Evolutionary conservation across 2,888 invertebrate genomes (phyloP), one percentile per base, ranked within the genome.

Genomic region (Arenicola marina): DNA sequence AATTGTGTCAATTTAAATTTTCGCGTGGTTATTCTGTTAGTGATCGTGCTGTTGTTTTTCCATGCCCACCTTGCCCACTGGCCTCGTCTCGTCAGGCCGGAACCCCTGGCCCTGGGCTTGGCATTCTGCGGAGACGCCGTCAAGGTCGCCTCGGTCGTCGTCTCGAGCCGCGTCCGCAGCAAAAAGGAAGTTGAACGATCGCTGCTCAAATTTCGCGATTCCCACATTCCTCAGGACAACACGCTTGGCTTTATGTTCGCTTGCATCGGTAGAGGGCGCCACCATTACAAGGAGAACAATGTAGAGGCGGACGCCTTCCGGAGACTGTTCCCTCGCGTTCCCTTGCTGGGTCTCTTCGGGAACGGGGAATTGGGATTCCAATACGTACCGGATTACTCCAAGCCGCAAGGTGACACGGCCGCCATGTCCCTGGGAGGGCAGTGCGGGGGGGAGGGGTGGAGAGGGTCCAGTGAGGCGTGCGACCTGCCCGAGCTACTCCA

Each of bases 331-430:
- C 85, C 85, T 1, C 75, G 75, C 4, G 82, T 83, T 2, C 85
- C 85, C 0, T 65, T 85, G n/a, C 66, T 85, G 59, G 86, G 86
- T 1, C 78, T 84, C 62, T 85, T 85, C 73, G 85, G 85, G 18
- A 82, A 83, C 68, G 85, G 85, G 7, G 86, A 85, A 71, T 78
- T 85, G n/a, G 85, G 85, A 4, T 62, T 38, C 34, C 58, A 68
- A 4, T 66, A 63, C 38, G 43, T 68, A 29, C 68, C 68, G 0
- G 64, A 70, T 38, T 68, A 68, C 38, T 56, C 63, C 2, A 46
- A 43, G 4, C 33, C 31, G 1, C 18, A 32, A 2, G 48, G 46
- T 2, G 55, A 32, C 26, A n/a, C n/a, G 4, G 26, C 7, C 11
- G 43, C 18, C 0, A 29, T 28, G 45, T 18, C 21, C 1, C 31